These are phyloP conservation scores for Pantherophis alleghaniensis DNA, from an alignment of 2,797 vertebrate species.

Conservation along the genomic window DNA sequence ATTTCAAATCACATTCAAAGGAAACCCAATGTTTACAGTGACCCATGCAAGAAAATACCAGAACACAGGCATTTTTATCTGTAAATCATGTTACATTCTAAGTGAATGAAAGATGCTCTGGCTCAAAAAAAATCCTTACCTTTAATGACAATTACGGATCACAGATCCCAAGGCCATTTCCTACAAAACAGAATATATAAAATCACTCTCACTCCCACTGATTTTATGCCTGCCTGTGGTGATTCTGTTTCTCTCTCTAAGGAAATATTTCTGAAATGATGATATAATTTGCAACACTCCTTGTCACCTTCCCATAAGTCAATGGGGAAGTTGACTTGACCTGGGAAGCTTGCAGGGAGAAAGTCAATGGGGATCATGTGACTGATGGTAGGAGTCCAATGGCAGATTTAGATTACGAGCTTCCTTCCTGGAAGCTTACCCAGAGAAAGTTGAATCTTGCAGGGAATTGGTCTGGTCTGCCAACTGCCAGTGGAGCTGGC, in stretches of 20 bases:
- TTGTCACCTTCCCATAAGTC: background rate
- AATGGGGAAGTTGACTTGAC: too few relatives aligned
- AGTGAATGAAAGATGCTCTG: background rate
- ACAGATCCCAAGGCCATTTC: background rate
- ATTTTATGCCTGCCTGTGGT: background rate
- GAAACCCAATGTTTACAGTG: background rate
- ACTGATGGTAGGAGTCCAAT: background rate
- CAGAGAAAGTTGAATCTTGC: background rate
- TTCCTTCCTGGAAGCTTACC: background rate
- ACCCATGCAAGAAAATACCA: background rate
- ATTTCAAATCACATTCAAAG: background rate
- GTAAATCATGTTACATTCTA: background rate
- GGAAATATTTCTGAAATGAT: background rate
- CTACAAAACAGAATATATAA: background rate
- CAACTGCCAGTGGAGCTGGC: too few relatives aligned
- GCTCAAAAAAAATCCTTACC: background rate
- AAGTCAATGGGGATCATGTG: background rate
- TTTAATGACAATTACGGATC: background rate
- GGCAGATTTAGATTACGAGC: background rate
- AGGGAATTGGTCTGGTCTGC: background rate
- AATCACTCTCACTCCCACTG: background rate
- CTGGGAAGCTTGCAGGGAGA: background rate
- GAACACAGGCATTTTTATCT: background rate
- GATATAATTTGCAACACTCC: background rate
- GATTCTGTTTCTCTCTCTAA: background rate